Conservation (phyloP, 2,888 invertebrate genomes). For the Pseudolycoriella hygida region DNA sequence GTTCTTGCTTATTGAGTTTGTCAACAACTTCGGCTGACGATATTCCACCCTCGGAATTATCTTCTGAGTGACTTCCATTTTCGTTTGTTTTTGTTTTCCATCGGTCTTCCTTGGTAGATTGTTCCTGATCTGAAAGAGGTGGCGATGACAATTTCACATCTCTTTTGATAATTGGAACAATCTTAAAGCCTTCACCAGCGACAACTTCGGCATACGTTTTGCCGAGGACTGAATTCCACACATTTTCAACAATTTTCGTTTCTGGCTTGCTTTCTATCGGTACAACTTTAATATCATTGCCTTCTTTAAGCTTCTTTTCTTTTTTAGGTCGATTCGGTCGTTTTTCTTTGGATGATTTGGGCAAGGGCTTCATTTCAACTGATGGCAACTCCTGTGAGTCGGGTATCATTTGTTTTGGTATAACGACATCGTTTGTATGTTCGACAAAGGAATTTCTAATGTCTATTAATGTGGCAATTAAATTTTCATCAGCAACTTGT, state of each 20-base stretch:
- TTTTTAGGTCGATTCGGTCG: not conserved
- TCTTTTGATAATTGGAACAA: too few species aligned
- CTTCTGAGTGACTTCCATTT: not conserved
- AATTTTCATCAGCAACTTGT: not conserved
- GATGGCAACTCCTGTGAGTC: too few species aligned
- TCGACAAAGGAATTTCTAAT: not conserved
- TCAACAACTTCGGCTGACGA: too few species aligned
- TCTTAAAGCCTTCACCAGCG: conserved; percentile 23
- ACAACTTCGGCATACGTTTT: conserved; percentile 56
- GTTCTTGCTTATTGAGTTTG: too few species aligned
- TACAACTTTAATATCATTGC: too few species aligned
- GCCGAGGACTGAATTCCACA: conserved; percentile 37
- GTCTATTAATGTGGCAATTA: not conserved
- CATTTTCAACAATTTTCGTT: conserved; percentile 17
- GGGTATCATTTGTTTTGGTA: too few species aligned
- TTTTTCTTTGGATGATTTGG: not conserved
- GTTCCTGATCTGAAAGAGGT: too few species aligned
- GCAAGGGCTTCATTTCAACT: too few species aligned
- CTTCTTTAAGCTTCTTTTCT: not conserved
- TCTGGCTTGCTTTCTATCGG: not conserved
- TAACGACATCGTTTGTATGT: not conserved
- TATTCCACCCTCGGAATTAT: conserved; percentile 2
- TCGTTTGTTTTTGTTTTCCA: too few species aligned
- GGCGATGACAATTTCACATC: too few species aligned
- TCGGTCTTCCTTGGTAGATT: too few species aligned